Percentiles rank a stretch among this genome's conserved stretches.
Conservation (phyloP, 2,797 vertebrate species). For the Iguana delicatissima region DNA sequence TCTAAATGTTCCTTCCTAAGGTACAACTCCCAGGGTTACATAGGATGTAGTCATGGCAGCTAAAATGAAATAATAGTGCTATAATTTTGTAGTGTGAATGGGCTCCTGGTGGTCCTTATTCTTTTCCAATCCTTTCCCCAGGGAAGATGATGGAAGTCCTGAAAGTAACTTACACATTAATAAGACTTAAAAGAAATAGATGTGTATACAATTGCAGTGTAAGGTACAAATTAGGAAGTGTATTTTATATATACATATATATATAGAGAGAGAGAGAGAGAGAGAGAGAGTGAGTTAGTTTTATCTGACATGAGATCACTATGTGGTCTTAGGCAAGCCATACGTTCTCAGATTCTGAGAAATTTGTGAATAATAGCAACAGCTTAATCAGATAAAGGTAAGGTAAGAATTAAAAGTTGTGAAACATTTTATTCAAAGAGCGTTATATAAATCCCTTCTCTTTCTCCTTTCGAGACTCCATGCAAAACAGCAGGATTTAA, state of each 20-base stretch:
- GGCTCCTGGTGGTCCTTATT: too few species aligned
- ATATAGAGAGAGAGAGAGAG: too few species aligned
- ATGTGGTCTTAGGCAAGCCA: neutral
- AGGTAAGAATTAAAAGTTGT: neutral
- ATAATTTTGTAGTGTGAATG: too few species aligned
- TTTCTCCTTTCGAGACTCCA: too few species aligned
- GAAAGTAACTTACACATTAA: neutral
- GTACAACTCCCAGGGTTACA: too few species aligned
- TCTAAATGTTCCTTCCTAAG: too few species aligned
- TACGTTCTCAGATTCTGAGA: neutral
- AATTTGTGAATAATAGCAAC: neutral
- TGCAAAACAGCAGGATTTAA: neutral
- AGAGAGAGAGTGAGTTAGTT: neutral
- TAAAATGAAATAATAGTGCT: too few species aligned
- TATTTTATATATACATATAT: too few species aligned
- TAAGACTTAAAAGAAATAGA: neutral
- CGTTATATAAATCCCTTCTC: neutral
- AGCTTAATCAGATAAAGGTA: too few species aligned
- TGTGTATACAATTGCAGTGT: neutral
- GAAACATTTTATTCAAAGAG: neutral
- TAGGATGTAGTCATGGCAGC: too few species aligned
- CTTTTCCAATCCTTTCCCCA: neutral
- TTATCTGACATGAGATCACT: neutral
- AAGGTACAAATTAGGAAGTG: neutral
- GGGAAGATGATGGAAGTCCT: neutral